These are phyloP conservation scores for Acrobasis consociella DNA, from an alignment of 2,888 invertebrate genomes.

Conservation along the genomic window DNA sequence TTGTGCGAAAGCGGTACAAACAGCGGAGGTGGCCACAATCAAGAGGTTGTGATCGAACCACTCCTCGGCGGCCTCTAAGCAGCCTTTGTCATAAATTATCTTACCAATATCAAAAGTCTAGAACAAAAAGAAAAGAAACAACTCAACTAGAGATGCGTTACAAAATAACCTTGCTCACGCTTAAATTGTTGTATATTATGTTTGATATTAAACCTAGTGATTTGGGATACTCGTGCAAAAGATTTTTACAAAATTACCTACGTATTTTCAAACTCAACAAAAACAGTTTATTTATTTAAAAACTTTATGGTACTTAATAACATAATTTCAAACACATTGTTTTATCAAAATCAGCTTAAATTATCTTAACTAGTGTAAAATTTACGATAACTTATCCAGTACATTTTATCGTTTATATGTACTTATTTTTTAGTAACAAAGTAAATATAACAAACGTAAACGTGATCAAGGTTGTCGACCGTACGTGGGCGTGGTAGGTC, in stretches of 20 bases:
- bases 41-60: slow-evolving; percentile 98
- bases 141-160: slow-evolving; percentile 8
- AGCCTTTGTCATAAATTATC: slow-evolving; percentile 96
- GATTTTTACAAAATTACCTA: too few species aligned
- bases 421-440: neutral
- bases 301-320: too few species aligned
- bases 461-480: neutral
- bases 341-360: too few species aligned
- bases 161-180: slow-evolving; percentile 16
- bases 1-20: slow-evolving; percentile 96
- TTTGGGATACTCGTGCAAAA: too few species aligned
- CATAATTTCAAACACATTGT: too few species aligned
- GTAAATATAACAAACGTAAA: neutral
- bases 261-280: too few species aligned
- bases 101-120: slow-evolving; percentile 91
- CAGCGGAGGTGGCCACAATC: slow-evolving; percentile 93
- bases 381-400: too few species aligned
- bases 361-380: too few species aligned
- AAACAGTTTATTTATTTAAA: too few species aligned
- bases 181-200: too few species aligned
- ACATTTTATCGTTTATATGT: neutral
- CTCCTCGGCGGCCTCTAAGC: slow-evolving; percentile 95
- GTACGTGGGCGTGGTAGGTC: neutral
- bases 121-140: slow-evolving; percentile 69
- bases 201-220: too few species aligned